These are phyloP conservation scores for Diceros bicornis DNA, from an alignment of 2,797 vertebrate species.

Conservation along the genomic window DNA sequence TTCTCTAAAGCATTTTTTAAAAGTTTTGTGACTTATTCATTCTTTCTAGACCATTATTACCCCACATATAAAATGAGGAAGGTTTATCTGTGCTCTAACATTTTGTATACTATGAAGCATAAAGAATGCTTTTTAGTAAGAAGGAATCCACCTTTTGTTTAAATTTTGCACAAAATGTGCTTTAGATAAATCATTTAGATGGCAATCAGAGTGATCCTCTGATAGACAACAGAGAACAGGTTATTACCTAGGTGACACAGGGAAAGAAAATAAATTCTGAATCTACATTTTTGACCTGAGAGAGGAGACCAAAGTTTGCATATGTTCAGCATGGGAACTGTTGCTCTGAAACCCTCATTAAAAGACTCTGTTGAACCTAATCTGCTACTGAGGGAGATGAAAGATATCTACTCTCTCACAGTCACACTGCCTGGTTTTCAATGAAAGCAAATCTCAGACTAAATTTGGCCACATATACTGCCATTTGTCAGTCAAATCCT, in stretches of 20 bases:
- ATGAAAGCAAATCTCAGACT: slow-evolving; percentile 25
- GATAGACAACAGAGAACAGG: background rate
- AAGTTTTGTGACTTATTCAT: background rate
- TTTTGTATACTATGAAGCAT: background rate
- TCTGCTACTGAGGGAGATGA: background rate
- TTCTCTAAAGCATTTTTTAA: background rate
- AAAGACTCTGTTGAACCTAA: background rate
- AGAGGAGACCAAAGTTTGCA: background rate
- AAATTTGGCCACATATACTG: background rate
- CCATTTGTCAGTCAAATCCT: background rate
- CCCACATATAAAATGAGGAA: background rate
- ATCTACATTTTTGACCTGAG: background rate
- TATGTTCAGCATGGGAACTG: background rate
- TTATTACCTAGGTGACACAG: background rate
- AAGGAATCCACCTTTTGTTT: background rate
- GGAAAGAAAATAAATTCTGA: slow-evolving; percentile 12
- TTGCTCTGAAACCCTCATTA: background rate
- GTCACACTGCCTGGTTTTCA: background rate
- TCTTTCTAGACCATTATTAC: background rate
- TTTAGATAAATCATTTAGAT: background rate
- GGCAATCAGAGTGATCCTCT: background rate
- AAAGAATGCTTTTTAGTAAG: background rate
- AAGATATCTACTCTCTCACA: background rate
- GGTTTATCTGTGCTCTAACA: background rate
- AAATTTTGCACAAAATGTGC: slow-evolving; percentile 9